These are phyloP conservation scores for Arvicanthis niloticus DNA, from an alignment of 2,113 vertebrate species.

Conservation along the genomic window DNA sequence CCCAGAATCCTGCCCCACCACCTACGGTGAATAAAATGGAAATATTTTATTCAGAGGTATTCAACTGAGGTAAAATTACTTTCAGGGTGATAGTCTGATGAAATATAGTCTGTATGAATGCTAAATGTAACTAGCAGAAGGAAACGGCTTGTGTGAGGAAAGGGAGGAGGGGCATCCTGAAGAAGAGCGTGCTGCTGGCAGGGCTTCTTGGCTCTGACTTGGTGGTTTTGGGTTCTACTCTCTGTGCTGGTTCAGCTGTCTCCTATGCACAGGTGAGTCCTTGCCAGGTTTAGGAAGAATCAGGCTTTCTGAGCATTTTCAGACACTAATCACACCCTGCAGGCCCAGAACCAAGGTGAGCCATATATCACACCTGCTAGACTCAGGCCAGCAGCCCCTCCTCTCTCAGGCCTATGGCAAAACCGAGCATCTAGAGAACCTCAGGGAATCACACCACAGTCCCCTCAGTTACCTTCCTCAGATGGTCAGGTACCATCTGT, in stretches of 20 bases:
- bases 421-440: too few relatives aligned
- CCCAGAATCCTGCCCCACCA: neutral
- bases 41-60: neutral
- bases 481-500: neutral
- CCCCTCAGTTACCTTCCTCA: too few relatives aligned
- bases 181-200: neutral
- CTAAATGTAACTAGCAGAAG: neutral
- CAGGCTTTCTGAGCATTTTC: rapidly evolving
- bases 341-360: neutral
- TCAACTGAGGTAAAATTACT: neutral
- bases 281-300: neutral
- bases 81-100: neutral
- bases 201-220: neutral
- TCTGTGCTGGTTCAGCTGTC: too few relatives aligned
- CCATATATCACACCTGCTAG: too few relatives aligned
- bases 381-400: neutral
- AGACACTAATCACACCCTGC: neutral
- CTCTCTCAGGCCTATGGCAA: rapidly evolving
- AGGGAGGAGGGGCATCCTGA: too few relatives aligned
- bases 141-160: rapidly evolving
- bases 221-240: neutral
- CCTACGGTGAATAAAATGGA: neutral
- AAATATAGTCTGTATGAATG: neutral
- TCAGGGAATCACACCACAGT: rapidly evolving
- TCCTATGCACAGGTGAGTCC: neutral